Evolutionary conservation across 53 echinoderm and acorn worm species (phyloP).

Genomic region (Actinopyga echinites): DNA sequence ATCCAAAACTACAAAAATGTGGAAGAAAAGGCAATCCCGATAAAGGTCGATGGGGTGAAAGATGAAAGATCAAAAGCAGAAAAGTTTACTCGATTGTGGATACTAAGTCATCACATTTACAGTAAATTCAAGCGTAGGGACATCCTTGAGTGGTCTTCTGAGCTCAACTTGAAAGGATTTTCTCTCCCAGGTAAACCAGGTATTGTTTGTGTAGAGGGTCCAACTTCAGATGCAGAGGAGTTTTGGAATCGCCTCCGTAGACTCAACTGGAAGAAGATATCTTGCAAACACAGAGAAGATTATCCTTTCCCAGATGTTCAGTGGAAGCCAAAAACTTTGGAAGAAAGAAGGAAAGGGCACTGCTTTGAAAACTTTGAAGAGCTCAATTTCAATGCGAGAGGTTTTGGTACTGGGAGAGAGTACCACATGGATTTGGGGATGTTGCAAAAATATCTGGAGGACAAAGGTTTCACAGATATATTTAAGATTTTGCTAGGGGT

Average conservation of each 20-base stretch:
- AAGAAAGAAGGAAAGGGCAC: slow-evolving; percentile 38
- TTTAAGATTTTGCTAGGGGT: slow-evolving; percentile 91
- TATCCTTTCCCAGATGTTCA: slow-evolving; percentile 50
- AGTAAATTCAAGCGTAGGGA: slow-evolving; percentile 88
- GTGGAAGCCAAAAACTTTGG: slow-evolving; percentile 14
- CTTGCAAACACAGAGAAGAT: slow-evolving; percentile 95
- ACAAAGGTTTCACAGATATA: slow-evolving; percentile 70
- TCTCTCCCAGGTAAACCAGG: slow-evolving; percentile 96
- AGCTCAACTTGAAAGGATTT: slow-evolving; percentile 77
- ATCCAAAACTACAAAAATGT: slow-evolving; percentile 52
- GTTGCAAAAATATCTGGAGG: slow-evolving; percentile 81
- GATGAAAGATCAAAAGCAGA: slow-evolving; percentile 33
- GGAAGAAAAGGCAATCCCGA: neutral
- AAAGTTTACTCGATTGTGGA: slow-evolving; percentile 87
- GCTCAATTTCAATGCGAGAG: slow-evolving; percentile 80
- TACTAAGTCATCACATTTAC: slow-evolving; percentile 95
- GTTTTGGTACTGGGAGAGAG: slow-evolving; percentile 68
- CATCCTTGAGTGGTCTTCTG: slow-evolving; percentile 77
- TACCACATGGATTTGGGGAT: slow-evolving; percentile 97
- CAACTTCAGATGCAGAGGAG: slow-evolving; percentile 73
- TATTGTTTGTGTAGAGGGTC: slow-evolving; percentile 91
- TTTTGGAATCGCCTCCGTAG: slow-evolving; percentile 81
- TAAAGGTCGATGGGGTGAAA: neutral
- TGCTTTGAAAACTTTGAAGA: slow-evolving; percentile 81
- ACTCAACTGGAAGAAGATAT: slow-evolving; percentile 94